These are phyloP conservation scores for Synanthedon vespiformis DNA, from an alignment of 2,888 invertebrate genomes.

Conservation along the genomic window DNA sequence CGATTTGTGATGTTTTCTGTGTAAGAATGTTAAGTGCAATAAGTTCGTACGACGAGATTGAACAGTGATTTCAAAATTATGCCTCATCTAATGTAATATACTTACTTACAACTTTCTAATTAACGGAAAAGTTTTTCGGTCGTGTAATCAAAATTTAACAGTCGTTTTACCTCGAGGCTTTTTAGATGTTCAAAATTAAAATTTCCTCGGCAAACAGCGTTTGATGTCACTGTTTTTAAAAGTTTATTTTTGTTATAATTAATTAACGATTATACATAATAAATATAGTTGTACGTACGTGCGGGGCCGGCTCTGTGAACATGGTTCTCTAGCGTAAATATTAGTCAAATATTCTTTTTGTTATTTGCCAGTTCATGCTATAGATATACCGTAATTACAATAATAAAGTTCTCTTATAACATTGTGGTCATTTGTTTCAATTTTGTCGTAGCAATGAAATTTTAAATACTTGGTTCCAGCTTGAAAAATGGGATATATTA, in stretches of 20 bases:
- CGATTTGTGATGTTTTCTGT: conserved; percentile 44
- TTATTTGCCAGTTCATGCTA: conserved; percentile 69
- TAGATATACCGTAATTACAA: conserved; percentile 68
- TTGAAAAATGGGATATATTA: no score
- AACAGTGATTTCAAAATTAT: conserved; percentile 35
- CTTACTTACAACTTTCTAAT: conserved; percentile 42
- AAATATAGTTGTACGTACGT: conserved; percentile 35
- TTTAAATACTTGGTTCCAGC: background rate
- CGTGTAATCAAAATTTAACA: conserved; percentile 26
- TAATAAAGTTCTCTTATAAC: conserved; percentile 71
- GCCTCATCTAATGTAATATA: conserved; percentile 27
- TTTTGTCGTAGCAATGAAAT: no score
- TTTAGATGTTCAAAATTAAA: conserved; percentile 45
- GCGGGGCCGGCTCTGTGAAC: conserved; percentile 49
- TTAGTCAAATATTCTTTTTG: conserved; percentile 60
- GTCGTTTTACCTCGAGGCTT: conserved; percentile 42
- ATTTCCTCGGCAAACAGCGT: conserved; percentile 29
- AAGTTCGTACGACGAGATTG: conserved; percentile 23
- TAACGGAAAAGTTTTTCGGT: conserved; percentile 22
- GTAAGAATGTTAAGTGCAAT: conserved; percentile 32
- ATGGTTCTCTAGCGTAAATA: conserved; percentile 60
- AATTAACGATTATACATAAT: conserved; percentile 3
- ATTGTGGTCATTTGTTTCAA: conserved; percentile 35
- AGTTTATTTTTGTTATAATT: conserved; percentile 15
- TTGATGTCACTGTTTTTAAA: conserved; percentile 39